phyloP scores from a whole-genome alignment of 1,140 invertebrate genomes.

The Drosophila repleta region DNA sequence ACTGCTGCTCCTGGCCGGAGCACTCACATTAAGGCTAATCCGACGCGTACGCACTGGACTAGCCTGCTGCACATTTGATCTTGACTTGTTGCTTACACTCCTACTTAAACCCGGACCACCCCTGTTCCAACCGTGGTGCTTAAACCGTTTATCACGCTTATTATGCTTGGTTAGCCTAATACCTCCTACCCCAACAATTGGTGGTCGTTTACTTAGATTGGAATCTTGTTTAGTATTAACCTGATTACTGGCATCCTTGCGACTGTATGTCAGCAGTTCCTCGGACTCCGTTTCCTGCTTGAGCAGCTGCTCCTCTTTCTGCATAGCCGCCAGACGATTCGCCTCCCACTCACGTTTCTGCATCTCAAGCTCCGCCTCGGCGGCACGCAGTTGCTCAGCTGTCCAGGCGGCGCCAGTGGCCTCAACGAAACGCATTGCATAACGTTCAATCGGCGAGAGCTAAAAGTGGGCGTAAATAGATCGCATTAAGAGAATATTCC shows the following conservation, averaged over 20 bases:
- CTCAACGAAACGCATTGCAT: conserved; percentile 97
- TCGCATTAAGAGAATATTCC: conserved; percentile 30
- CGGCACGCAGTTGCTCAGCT: conserved; percentile 93
- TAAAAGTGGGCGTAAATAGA: conserved; percentile 83
- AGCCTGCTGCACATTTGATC: conserved; percentile 14
- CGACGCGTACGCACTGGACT: conserved; percentile 47
- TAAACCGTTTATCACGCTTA: conserved; percentile 56
- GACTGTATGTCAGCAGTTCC: conserved; percentile 88
- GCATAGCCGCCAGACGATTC: conserved; percentile 89
- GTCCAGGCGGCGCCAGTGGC: conserved; percentile 93
- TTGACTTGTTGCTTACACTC: conserved; percentile 48
- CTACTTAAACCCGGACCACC: conserved; percentile 27
- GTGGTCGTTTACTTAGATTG: conserved; percentile 43
- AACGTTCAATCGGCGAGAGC: conserved; percentile 95
- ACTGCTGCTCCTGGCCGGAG: conserved; percentile 35
- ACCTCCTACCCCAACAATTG: conserved; percentile 28
- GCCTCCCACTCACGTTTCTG: conserved; percentile 97
- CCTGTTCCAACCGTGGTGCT: conserved; percentile 26
- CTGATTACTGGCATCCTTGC: conserved; percentile 91
- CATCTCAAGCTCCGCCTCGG: conserved; percentile 95
- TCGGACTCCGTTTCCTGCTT: conserved; percentile 87
- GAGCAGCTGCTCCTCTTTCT: conserved; percentile 89
- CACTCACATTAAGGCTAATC: conserved; percentile 60
- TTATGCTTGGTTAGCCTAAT: conserved; percentile 41
- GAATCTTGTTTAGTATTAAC: conserved; percentile 87